phyloP scores from a whole-genome alignment of 2,113 vertebrate species.

The Montifringilla adamsi region DNA sequence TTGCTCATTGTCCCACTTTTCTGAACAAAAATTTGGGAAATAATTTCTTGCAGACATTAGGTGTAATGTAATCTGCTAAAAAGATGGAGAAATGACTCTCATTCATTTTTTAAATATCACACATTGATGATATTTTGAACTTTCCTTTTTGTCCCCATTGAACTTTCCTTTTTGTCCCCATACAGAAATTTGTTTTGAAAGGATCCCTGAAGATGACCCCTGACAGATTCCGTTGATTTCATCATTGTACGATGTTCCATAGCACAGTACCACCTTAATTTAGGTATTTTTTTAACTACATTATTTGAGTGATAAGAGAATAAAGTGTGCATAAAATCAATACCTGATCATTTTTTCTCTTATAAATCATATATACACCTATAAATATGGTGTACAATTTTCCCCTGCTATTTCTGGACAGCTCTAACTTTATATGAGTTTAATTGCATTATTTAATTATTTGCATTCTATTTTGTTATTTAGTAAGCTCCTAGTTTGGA shows the following conservation, averaged over 20 bases:
- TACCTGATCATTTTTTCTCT: not conserved
- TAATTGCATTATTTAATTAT: slow-evolving; percentile 62
- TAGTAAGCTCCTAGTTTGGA: slow-evolving; percentile 41
- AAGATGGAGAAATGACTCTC: not conserved
- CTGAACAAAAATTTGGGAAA: not conserved
- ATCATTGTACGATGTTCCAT: not conserved
- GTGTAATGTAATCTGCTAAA: not conserved
- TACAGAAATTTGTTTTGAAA: not conserved
- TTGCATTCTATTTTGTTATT: slow-evolving; percentile 44
- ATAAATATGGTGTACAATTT: slow-evolving; percentile 27
- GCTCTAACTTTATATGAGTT: slow-evolving; percentile 35
- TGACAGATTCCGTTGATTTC: not conserved
- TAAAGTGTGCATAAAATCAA: slow-evolving; percentile 34
- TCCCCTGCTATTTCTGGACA: slow-evolving; percentile 33
- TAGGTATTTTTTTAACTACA: not conserved
- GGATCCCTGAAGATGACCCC: not conserved
- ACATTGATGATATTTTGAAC: not conserved
- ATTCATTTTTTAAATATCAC: not conserved
- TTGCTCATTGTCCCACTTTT: not conserved
- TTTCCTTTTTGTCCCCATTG: not conserved
- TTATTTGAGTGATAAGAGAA: not conserved
- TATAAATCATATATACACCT: not conserved
- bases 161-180: not conserved
- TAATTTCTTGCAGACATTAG: not conserved
- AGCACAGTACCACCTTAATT: not conserved